phyloP scores from a whole-genome alignment of 1,140 invertebrate genomes.

The Orchestia grillus region DNA sequence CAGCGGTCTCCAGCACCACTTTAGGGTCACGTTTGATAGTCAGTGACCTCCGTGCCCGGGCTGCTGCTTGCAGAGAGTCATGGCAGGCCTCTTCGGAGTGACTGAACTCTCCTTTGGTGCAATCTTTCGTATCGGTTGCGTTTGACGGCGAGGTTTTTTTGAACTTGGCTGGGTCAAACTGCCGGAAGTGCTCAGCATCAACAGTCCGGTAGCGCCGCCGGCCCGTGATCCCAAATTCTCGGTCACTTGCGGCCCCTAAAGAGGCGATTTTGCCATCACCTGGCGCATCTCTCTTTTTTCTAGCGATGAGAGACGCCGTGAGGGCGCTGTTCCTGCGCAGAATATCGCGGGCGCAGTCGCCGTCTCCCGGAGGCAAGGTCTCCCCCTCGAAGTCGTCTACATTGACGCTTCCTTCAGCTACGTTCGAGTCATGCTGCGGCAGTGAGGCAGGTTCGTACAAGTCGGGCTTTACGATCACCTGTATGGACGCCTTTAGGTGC shows the following conservation, averaged over 20 bases:
- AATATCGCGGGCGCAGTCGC: background rate
- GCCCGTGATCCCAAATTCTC: background rate
- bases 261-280: background rate
- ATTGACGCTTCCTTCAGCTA: background rate
- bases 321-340: background rate
- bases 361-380: background rate
- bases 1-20: background rate
- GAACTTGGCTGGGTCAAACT: background rate
- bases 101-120: background rate
- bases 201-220: background rate
- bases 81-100: background rate
- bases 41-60: background rate
- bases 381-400: background rate
- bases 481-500: background rate
- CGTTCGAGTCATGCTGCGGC: background rate
- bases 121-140: background rate
- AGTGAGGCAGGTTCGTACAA: background rate
- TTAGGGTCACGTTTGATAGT: background rate
- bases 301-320: background rate
- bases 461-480: constrained; percentile 27
- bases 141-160: background rate
- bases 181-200: background rate
- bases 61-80: background rate
- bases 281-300: background rate
- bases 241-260: background rate